Evolutionary conservation across 2,888 invertebrate species (phyloP), one percentile per base, ranked within the genome.

Genomic region (Nematopogon swammerdamellus): DNA sequence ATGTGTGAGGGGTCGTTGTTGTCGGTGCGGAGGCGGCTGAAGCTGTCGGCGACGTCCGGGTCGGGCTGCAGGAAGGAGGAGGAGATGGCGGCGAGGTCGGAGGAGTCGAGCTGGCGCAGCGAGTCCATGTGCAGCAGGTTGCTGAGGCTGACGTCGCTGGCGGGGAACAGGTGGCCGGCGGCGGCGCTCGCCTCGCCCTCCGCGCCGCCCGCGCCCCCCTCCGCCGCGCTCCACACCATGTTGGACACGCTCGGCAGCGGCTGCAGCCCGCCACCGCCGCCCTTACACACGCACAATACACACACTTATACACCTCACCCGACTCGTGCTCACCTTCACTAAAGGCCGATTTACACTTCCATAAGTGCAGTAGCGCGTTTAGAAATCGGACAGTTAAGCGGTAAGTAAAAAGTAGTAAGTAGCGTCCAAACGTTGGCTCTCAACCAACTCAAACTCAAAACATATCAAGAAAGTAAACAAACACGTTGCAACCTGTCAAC

Each of bases 21-120:
- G n/a, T n/a, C n/a, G 53, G 56, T 43, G 55, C 58, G 52, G 47
- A 57, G 53, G 53, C 50, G 8, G 45, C 44, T 48, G 18, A 47
- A 47, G 20, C 45, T 50, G 20, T 49, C 49, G 29, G 18, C 16
- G 20, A 49, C 45, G 45, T 49, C 49, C 11, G 25, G 53, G 18
- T 53, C 50, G 19, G 53, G 49, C 46, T 10, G n/a, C n/a, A 53
- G 56, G 19, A 68, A 59, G 51, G 68, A 55, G 2, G 59, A 58
- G 46, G 64, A 60, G 25, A 81, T 64, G 44, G 73, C 76, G 48
- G 81, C 76, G 51, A 83, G 71, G 54, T 83, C 83, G 51, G 72
- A 70, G 1, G 82, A 82, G 59, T 73, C 75, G 42, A 82, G 68
- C 52, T 67, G 69, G 49, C 72, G 66, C 10, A 52, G 50, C 14